These are phyloP conservation scores for Cranoglanis bouderius DNA, from an alignment of 2,113 vertebrate species.

Conservation along the genomic window DNA sequence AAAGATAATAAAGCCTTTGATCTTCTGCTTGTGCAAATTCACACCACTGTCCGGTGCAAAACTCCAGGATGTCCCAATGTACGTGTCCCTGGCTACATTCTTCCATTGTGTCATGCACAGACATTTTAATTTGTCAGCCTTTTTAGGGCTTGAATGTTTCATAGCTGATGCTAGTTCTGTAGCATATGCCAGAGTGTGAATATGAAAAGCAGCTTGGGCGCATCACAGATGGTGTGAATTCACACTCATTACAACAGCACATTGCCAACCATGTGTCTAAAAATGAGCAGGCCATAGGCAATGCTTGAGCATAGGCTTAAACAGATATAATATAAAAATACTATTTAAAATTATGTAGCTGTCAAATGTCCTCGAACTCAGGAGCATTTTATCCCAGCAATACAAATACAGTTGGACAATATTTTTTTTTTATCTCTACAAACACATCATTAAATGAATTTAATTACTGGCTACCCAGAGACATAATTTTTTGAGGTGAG, in stretches of 20 bases:
- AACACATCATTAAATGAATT: not conserved
- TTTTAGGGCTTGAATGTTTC: slow-evolving; percentile 13
- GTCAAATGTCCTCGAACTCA: not conserved
- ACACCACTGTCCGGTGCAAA: not conserved
- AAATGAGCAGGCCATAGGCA: not conserved
- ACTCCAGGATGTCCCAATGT: not conserved
- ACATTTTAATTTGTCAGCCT: not conserved
- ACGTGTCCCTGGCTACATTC: not conserved
- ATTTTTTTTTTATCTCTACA: not conserved
- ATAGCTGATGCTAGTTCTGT: not conserved
- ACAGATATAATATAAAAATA: not conserved
- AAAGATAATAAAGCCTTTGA: not conserved
- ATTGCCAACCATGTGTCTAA: slow-evolving; percentile 12
- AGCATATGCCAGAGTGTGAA: slow-evolving; percentile 5
- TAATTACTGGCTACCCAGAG: not conserved
- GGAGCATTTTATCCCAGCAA: not conserved
- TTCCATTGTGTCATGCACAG: not conserved
- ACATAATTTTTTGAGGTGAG: not conserved
- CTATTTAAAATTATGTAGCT: not conserved
- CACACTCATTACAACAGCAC: slow-evolving; percentile 26
- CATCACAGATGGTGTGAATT: slow-evolving; percentile 28
- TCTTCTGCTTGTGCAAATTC: not conserved
- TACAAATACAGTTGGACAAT: not conserved
- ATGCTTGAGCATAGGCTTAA: no score
- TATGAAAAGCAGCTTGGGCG: not conserved